Percentiles rank a stretch among this genome's conserved stretches.
Evolutionary conservation across 2,797 vertebrate species (phyloP).

Genomic region (Phoxinus dragarum): DNA sequence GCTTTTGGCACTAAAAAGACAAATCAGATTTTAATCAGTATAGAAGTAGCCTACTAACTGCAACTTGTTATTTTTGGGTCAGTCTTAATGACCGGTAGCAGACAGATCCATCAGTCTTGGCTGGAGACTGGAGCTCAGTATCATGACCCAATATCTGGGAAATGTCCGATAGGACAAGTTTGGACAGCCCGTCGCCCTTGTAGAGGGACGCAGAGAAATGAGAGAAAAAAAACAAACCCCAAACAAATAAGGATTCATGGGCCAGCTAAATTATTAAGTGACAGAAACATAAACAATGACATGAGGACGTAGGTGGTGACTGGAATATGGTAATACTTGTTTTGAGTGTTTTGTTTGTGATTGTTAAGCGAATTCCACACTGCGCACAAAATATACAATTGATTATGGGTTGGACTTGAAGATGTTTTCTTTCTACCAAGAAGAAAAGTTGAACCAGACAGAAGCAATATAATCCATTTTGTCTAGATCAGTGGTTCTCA

Average conservation of each 20-base stretch:
- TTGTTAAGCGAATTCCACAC: constrained; percentile 9
- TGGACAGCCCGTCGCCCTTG: constrained; percentile 24
- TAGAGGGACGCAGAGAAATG: constrained; percentile 23
- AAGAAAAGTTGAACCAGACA: constrained; percentile 11
- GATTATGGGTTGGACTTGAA: not conserved
- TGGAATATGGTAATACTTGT: constrained; percentile 12
- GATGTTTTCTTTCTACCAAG: not conserved
- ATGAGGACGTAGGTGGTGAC: constrained; percentile 12
- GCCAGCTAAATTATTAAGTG: constrained; percentile 4
- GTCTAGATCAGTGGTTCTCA: not conserved
- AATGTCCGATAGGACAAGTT: constrained; percentile 42
- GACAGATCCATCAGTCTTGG: constrained; percentile 37
- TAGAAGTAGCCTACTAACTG: constrained; percentile 1
- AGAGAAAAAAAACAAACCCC: constrained; percentile 41
- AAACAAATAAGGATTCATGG: constrained; percentile 32
- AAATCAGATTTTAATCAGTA: constrained; percentile 6
- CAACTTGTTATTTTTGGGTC: constrained; percentile 53
- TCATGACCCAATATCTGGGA: constrained; percentile 51
- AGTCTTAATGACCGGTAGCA: constrained; percentile 51
- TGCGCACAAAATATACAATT: constrained; percentile 17
- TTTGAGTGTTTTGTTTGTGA: constrained; percentile 3
- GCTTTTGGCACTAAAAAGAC: not conserved
- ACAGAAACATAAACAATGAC: constrained; percentile 26
- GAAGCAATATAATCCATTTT: not conserved
- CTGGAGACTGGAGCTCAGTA: constrained; percentile 39